These are phyloP conservation scores for Halisarca cf. caerulea DNA, from an alignment of 37 sponge, comb jelly and placozoan genomes.

Conservation along the genomic window DNA sequence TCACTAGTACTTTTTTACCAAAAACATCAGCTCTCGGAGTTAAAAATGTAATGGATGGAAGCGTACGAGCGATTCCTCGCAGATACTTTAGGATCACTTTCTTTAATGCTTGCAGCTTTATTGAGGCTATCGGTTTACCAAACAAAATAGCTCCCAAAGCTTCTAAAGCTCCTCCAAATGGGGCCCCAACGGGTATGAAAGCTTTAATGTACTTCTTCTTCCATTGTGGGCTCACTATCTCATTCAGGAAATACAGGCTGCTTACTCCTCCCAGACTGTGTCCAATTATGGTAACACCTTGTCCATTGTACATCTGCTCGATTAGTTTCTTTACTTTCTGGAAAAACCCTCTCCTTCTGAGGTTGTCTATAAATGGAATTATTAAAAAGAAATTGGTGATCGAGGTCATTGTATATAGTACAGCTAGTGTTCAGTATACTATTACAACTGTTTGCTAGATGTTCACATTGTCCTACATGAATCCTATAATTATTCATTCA, in stretches of 20 bases:
- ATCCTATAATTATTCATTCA: no score
- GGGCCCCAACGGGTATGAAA: conserved; percentile 51
- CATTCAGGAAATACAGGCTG: conserved; percentile 49
- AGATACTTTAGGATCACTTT: not conserved
- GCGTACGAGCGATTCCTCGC: not conserved
- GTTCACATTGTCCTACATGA: no score
- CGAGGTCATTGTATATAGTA: no score
- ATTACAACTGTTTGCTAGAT: no score
- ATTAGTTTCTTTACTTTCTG: conserved; percentile 13
- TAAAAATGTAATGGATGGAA: conserved; percentile 9
- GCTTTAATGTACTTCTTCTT: conserved; percentile 61
- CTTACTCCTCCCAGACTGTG: conserved; percentile 59
- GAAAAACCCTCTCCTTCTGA: conserved; percentile 26
- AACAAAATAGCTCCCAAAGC: not conserved
- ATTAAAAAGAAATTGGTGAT: no score
- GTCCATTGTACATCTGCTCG: conserved; percentile 32
- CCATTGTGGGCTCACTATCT: conserved; percentile 52
- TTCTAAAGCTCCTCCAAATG: conserved; percentile 38
- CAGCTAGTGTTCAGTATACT: no score
- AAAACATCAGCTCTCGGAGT: conserved; percentile 23
- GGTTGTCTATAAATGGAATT: no score
- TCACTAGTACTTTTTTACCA: conserved; percentile 16
- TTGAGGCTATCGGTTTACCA: not conserved
- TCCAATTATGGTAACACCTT: conserved; percentile 43
- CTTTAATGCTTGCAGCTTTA: not conserved